Evolutionary conservation across 2,888 invertebrate genomes (phyloP).

Genomic region (Pediacus dermestoides): DNA sequence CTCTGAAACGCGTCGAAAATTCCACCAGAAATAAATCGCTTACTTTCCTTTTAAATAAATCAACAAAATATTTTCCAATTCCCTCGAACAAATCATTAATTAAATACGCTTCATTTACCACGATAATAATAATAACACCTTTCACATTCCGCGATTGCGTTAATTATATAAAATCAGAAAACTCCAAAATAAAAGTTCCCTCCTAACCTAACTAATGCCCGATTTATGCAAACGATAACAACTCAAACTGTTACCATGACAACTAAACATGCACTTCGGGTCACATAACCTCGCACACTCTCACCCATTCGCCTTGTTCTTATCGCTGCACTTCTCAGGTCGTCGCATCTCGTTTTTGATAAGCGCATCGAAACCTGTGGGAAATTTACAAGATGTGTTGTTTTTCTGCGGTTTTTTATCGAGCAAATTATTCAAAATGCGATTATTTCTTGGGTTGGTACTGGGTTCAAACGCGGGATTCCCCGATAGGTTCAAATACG

Average conservation of each 20-base stretch:
- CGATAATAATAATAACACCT: too few relatives aligned
- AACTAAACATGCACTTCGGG: constrained; percentile 3
- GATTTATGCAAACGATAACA: neutral
- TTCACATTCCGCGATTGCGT: too few relatives aligned
- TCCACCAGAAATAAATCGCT: too few relatives aligned
- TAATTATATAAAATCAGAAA: too few relatives aligned
- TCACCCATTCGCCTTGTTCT: constrained; percentile 23
- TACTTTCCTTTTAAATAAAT: too few relatives aligned
- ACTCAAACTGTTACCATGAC: constrained; percentile 9
- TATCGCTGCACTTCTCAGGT: too few relatives aligned
- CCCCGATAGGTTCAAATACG: constrained; percentile 35
- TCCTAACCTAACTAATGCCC: too few relatives aligned
- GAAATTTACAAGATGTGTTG: constrained; percentile 37
- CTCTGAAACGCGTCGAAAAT: too few relatives aligned
- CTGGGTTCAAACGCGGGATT: constrained; percentile 11
- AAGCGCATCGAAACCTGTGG: constrained; percentile 44
- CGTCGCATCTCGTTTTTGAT: constrained; percentile 48
- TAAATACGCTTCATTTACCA: too few relatives aligned
- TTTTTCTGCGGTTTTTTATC: constrained; percentile 41
- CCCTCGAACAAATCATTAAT: too few relatives aligned
- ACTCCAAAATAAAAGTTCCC: too few relatives aligned
- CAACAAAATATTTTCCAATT: too few relatives aligned
- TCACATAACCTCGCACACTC: constrained; percentile 7
- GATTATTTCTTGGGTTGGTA: constrained; percentile 33
- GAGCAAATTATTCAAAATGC: constrained; percentile 47